Conservation (phyloP, 2,797 vertebrate genomes). For the Okamejei kenojei region DNA sequence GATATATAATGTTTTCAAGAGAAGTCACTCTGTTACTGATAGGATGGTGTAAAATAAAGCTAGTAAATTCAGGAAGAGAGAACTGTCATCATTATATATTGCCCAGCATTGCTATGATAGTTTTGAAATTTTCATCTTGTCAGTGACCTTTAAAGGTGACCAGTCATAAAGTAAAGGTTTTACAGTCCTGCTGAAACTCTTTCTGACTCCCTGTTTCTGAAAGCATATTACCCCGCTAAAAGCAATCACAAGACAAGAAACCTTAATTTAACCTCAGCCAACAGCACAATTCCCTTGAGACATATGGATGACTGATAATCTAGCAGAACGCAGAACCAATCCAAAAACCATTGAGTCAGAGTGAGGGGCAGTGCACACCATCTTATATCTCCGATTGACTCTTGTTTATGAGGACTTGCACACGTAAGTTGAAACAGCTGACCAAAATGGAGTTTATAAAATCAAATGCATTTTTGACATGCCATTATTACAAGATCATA, state of each 20-base stretch:
- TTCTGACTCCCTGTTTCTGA: slow-evolving; percentile 41
- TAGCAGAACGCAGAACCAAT: slow-evolving; percentile 42
- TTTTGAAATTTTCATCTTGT: slow-evolving; percentile 40
- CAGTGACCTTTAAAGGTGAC: slow-evolving; percentile 44
- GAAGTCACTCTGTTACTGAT: slow-evolving; percentile 18
- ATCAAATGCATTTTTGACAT: neutral
- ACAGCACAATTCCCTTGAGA: slow-evolving; percentile 53
- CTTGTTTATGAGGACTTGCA: neutral
- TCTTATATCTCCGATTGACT: neutral
- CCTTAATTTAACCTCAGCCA: slow-evolving; percentile 60
- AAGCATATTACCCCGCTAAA: slow-evolving; percentile 50
- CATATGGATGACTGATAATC: slow-evolving; percentile 53
- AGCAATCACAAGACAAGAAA: slow-evolving; percentile 55
- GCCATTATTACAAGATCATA: neutral
- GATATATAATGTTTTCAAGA: slow-evolving; percentile 6
- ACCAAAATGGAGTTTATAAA: slow-evolving; percentile 13
- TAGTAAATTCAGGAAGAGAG: slow-evolving; percentile 14
- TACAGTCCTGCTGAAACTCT: slow-evolving; percentile 33
- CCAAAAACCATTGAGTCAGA: slow-evolving; percentile 31
- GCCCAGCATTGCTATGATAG: slow-evolving; percentile 11
- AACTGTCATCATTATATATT: slow-evolving; percentile 35
- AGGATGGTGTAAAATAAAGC: slow-evolving; percentile 23
- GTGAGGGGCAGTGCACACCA: neutral
- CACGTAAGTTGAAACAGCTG: neutral
- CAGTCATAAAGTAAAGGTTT: slow-evolving; percentile 53